These are phyloP conservation scores for Meloidogyne exigua DNA, from an alignment of 1,140 invertebrate genomes.

Conservation along the genomic window DNA sequence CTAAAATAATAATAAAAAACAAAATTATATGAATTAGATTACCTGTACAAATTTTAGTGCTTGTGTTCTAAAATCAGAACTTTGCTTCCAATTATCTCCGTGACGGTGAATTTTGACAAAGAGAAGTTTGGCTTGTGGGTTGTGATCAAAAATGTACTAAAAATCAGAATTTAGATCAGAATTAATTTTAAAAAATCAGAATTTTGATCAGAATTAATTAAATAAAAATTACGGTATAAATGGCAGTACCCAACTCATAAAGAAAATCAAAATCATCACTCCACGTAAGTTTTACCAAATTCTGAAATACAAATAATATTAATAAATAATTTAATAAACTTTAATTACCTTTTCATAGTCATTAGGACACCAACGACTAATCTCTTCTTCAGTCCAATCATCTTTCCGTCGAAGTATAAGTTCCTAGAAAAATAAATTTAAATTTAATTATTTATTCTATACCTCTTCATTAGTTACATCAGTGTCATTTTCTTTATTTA, in stretches of 20 bases:
- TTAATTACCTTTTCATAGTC: constrained; percentile 26
- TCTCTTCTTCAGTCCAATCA: constrained; percentile 20
- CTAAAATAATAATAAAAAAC: constrained; percentile 40
- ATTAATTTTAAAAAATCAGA: constrained; percentile 13
- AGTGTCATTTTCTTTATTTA: neutral
- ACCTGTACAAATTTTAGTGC: constrained; percentile 62
- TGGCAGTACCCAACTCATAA: constrained; percentile 56
- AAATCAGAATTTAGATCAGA: constrained; percentile 6
- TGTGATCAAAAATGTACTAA: constrained; percentile 59
- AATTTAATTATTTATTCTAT: neutral
- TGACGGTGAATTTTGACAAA: constrained; percentile 59
- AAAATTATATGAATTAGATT: constrained; percentile 13
- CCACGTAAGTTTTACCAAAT: constrained; percentile 59
- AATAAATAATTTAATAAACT: neutral
- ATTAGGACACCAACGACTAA: constrained; percentile 22
- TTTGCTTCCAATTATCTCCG: constrained; percentile 53
- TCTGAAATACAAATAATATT: constrained; percentile 20
- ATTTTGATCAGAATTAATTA: neutral
- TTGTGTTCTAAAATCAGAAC: constrained; percentile 54
- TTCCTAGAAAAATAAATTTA: neutral
- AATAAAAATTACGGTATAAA: constrained; percentile 35
- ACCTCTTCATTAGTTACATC: neutral
- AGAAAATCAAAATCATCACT: constrained; percentile 63
- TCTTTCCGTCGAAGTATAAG: neutral
- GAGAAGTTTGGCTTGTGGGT: constrained; percentile 56